A percentile compares a stretch with the other conserved stretches of the same genome.
Conservation (phyloP, 2,888 invertebrate species). For the Eupithecia vulgata region DNA sequence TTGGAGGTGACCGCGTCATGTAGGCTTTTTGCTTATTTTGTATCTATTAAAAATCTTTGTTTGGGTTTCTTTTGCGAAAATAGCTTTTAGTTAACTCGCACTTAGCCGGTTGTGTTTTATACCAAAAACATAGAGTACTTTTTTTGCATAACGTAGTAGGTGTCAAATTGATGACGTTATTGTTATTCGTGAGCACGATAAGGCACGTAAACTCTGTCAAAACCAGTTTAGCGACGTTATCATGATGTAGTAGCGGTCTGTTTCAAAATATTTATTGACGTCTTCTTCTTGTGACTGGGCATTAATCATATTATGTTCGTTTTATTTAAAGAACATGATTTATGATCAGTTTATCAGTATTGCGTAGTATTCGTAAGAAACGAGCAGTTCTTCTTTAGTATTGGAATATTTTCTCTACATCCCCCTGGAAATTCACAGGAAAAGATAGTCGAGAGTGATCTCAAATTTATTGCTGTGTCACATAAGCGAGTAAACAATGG, state of each 20-base stretch:
- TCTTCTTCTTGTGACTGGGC: background rate
- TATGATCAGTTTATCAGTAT: background rate
- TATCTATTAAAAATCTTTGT: too few species aligned
- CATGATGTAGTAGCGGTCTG: constrained; percentile 23
- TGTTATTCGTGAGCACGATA: background rate
- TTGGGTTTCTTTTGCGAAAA: too few species aligned
- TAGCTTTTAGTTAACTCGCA: too few species aligned
- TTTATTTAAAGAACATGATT: background rate
- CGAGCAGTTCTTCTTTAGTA: background rate
- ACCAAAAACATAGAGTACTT: background rate
- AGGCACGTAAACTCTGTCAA: constrained; percentile 5
- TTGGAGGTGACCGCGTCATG: too few species aligned
- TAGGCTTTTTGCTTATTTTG: too few species aligned
- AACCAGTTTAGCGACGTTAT: constrained; percentile 19
- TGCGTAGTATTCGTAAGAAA: background rate
- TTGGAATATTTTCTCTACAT: background rate
- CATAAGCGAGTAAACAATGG: too few species aligned
- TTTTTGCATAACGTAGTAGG: background rate
- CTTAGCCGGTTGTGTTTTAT: too few species aligned
- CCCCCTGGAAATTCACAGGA: background rate
- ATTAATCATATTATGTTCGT: background rate
- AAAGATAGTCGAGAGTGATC: background rate
- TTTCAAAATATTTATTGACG: background rate
- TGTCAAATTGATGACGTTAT: background rate
- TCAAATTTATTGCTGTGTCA: too few species aligned